These are phyloP conservation scores for Cercocebus atys DNA, from an alignment of 2,113 vertebrate species.

Conservation along the genomic window DNA sequence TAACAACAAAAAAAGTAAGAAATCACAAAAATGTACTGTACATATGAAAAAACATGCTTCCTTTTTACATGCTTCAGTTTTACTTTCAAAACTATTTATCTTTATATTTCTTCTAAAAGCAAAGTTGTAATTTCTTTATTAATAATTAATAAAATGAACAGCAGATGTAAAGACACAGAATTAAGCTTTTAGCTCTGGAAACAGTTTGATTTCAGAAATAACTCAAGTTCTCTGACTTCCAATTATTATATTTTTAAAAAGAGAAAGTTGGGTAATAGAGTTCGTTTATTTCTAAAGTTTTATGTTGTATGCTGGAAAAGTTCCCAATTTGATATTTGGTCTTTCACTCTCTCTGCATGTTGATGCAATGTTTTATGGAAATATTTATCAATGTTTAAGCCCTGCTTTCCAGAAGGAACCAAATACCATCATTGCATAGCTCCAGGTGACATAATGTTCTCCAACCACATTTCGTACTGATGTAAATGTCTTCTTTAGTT, in stretches of 20 bases:
- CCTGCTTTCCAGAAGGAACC: slow-evolving; percentile 6
- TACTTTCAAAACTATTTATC: neutral
- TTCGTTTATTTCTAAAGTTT: neutral
- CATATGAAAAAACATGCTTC: neutral
- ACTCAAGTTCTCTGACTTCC: neutral
- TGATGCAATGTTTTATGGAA: neutral
- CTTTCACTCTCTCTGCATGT: neutral
- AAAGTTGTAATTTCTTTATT: neutral
- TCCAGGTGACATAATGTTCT: neutral
- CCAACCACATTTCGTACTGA: neutral
- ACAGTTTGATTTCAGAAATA: neutral
- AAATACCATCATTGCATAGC: neutral
- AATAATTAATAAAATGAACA: neutral
- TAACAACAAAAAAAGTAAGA: neutral
- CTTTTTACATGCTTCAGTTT: neutral
- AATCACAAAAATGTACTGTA: neutral
- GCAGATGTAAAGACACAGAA: neutral
- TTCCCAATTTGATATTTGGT: neutral
- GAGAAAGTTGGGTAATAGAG: neutral
- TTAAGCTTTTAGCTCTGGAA: neutral
- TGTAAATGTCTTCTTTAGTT: neutral
- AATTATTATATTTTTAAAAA: neutral
- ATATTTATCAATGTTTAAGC: slow-evolving; percentile 51
- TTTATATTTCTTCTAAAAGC: neutral
- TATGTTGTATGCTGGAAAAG: neutral